Percentiles rank a stretch among this genome's conserved stretches.
These are phyloP conservation scores for Sitta carolinensis DNA, from an alignment of 2,797 vertebrate genomes.

Conservation along the genomic window DNA sequence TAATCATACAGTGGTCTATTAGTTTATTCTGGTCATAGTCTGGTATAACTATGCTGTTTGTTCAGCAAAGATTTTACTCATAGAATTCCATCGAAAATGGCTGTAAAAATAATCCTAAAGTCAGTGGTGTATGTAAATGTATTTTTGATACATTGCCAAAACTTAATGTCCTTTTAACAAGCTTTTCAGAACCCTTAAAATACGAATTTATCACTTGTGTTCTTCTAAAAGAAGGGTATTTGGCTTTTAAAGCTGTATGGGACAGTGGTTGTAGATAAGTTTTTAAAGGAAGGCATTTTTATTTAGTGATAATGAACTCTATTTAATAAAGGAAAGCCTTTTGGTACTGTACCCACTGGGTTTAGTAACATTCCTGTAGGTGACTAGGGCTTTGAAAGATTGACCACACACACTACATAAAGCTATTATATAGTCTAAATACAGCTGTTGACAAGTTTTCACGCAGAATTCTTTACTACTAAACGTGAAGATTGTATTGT, in stretches of 20 bases:
- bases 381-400: neutral
- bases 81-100: neutral
- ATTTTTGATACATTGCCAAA: neutral
- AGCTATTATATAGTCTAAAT: neutral
- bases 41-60: accelerated
- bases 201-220: neutral
- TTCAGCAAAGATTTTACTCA: neutral
- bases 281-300: neutral
- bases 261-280: neutral
- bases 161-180: neutral
- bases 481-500: neutral
- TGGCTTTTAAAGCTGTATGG: neutral
- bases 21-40: neutral
- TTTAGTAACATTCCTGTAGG: neutral
- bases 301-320: neutral
- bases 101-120: neutral
- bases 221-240: neutral
- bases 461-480: neutral
- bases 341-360: neutral
- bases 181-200: neutral
- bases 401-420: neutral
- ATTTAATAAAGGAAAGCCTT: neutral
- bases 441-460: neutral
- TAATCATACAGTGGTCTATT: neutral
- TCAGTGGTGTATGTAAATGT: neutral